Conservation (phyloP, 1,140 invertebrate genomes). For the Amyelois transitella region DNA sequence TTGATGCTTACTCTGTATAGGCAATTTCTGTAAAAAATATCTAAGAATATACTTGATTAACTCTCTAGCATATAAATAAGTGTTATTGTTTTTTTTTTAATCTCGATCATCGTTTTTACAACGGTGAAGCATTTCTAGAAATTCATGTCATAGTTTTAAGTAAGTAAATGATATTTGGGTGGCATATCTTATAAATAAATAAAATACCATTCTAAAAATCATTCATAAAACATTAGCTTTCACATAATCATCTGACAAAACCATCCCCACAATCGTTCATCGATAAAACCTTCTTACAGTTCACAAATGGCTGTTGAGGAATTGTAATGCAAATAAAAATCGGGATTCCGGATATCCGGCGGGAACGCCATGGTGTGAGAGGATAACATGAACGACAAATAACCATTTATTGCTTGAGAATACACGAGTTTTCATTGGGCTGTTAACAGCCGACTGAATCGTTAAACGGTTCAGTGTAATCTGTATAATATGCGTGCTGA, state of each 20-base stretch:
- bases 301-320: not conserved
- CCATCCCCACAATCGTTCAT: not conserved
- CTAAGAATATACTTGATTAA: too few species aligned
- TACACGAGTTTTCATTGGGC: constrained; percentile 25
- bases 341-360: not conserved
- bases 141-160: too few species aligned
- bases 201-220: not conserved
- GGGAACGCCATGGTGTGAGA: not conserved
- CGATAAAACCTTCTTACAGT: not conserved
- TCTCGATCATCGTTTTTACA: too few species aligned
- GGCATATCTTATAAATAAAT: too few species aligned
- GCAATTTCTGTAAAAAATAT: too few species aligned
- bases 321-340: not conserved
- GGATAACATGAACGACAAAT: not conserved
- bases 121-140: too few species aligned
- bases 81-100: too few species aligned
- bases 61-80: too few species aligned
- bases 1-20: too few species aligned
- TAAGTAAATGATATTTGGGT: too few species aligned
- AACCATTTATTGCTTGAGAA: constrained; percentile 54
- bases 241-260: not conserved
- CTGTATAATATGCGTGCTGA: not conserved
- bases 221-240: too few species aligned
- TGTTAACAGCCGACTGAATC: not conserved
- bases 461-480: not conserved